Base-by-base conservation (phyloP, 2,888 invertebrate genomes). In the Chaitophorus viminalis region DNA sequence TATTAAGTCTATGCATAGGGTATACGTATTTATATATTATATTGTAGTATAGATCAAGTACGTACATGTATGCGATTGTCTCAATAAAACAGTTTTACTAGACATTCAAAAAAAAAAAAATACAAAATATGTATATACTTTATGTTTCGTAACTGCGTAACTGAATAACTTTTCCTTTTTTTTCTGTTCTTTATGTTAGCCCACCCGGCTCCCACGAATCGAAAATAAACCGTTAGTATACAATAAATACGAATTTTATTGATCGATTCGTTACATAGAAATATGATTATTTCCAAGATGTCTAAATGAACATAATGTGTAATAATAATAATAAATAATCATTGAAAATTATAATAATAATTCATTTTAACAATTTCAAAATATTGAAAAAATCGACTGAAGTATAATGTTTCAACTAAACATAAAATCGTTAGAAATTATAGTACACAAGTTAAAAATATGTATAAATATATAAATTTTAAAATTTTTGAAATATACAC, bases 391-490 rank as follows among this genome's bases (percentile, higher is more conserved):
- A 68, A 46, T 29, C n/a, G 9, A 68, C 39, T 18, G 31, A 81
- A 82, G 60, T 60, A 31, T 33, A 52, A 52, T 82, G 31, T 70
- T 52, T 70, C 1, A 82, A 74, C 54, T 72, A 54, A 82, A 54
- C 46, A 33, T 11, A 29, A 77, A 54, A 78, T 60, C 46, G 14
- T 33, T 60, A 4, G 29, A 33, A 54, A 82, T n/a, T 31, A 46
- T 25, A 52, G 33, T 74, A 82, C 31, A 72, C n/a, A 33, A 36
- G 33, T 82, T 78, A 70, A 33, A 82, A 82, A 82, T 54, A 82
- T 21, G n/a, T 82, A 82, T 74, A 82, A 82, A 82, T 82, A 74
- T 82, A 82, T 54, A 74, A 72, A 82, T 33, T 29, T 82, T 72
- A 82, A 82, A 52, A 82, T n/a, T 36, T 82, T n/a, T 21, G 36